Conservation (phyloP, 2,888 invertebrate genomes). For the Drosophila cognata region DNA sequence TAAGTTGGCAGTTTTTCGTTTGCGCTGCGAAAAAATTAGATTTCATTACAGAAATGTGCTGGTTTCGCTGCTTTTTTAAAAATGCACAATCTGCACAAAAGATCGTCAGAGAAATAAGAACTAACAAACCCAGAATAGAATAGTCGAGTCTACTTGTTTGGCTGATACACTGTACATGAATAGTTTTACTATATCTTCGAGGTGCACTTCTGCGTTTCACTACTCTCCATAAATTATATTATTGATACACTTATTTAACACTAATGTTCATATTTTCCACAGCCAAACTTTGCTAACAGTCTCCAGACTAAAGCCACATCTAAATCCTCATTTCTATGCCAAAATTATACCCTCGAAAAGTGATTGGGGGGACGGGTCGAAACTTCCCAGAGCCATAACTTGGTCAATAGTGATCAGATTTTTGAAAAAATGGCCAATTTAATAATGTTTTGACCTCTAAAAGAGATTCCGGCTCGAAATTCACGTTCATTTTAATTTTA, state of each 20-base stretch:
- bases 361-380: too few relatives aligned
- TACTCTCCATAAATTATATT: too few relatives aligned
- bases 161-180: background rate
- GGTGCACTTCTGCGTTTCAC: background rate
- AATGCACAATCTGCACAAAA: conserved; percentile 12
- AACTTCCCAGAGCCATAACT: too few relatives aligned
- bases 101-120: background rate
- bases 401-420: too few relatives aligned
- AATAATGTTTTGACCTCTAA: too few relatives aligned
- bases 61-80: conserved; percentile 17
- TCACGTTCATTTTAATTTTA: background rate
- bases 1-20: conserved; percentile 40
- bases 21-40: conserved; percentile 39
- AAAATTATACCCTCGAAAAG: too few relatives aligned
- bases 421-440: fast-evolving
- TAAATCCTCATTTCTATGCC: too few relatives aligned
- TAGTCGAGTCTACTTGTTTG: background rate
- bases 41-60: conserved; percentile 40
- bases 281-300: background rate
- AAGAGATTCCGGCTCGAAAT: background rate
- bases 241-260: background rate
- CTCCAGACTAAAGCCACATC: too few relatives aligned
- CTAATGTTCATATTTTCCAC: background rate
- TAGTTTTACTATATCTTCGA: background rate
- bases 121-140: background rate